These are phyloP conservation scores for Siphlonurus alternatus DNA, from an alignment of 2,888 invertebrate genomes.

Conservation along the genomic window DNA sequence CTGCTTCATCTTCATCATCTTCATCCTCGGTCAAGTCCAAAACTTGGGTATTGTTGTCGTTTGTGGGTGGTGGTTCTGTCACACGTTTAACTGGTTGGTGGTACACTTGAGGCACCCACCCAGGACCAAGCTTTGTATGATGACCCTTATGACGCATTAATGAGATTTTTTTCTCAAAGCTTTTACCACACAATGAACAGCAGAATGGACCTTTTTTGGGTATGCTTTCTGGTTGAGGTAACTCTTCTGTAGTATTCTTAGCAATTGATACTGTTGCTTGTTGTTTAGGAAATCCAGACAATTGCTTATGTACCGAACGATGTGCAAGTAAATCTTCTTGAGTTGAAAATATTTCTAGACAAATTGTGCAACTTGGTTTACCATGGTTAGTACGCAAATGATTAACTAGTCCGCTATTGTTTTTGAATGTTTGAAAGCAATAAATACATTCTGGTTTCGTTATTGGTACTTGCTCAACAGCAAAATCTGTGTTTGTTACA, in stretches of 20 bases:
- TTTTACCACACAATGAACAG: neutral
- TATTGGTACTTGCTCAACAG: neutral
- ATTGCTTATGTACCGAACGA: neutral
- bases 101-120: neutral
- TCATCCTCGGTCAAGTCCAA: neutral
- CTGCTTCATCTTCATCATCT: neutral
- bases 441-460: neutral
- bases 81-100: neutral
- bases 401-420: neutral
- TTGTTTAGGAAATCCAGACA: no score
- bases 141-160: neutral
- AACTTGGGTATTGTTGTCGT: no score
- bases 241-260: neutral
- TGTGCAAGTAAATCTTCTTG: neutral
- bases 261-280: neutral
- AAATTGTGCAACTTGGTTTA: neutral
- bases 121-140: neutral
- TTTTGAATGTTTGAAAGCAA: neutral
- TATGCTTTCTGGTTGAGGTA: neutral
- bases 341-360: slow-evolving; percentile 1
- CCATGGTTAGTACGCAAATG: neutral
- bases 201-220: no score
- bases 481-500: neutral
- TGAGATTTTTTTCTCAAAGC: neutral
- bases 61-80: neutral